A percentile compares a stretch with the other conserved stretches of the same genome.
These are phyloP conservation scores for Pristionchus exspectatus DNA, from an alignment of 2,888 invertebrate genomes.

Conservation along the genomic window DNA sequence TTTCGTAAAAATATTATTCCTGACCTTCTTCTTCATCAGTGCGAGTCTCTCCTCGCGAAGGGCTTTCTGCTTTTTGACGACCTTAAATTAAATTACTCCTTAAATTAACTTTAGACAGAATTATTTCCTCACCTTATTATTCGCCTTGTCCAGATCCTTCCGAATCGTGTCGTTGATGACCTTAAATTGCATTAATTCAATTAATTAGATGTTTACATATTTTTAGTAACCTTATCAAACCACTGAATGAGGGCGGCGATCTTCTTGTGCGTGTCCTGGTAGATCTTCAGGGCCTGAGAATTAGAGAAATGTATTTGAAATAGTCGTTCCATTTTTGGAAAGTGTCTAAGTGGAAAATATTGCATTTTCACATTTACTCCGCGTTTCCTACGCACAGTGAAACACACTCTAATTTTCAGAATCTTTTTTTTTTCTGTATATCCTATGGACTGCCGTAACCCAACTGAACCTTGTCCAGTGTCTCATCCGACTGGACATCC, in stretches of 20 bases:
- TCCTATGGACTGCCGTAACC: neutral
- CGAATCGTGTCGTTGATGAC: slow-evolving; percentile 82
- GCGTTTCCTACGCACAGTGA: too few relatives aligned
- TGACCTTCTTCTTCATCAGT: slow-evolving; percentile 80
- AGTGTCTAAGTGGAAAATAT: neutral
- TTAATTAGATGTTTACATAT: slow-evolving; percentile 78
- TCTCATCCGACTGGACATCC: slow-evolving; percentile 80
- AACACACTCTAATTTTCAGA: neutral
- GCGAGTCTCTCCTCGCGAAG: slow-evolving; percentile 81
- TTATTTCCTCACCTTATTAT: slow-evolving; percentile 73
- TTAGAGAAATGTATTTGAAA: neutral
- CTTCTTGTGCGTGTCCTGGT: slow-evolving; percentile 80
- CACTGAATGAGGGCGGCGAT: slow-evolving; percentile 82
- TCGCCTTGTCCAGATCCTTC: slow-evolving; percentile 81
- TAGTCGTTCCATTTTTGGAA: neutral
- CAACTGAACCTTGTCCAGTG: slow-evolving; percentile 76
- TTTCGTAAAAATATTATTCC: slow-evolving; percentile 61
- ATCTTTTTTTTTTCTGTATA: too few relatives aligned
- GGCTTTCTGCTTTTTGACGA: slow-evolving; percentile 79
- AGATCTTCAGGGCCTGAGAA: slow-evolving; percentile 80
- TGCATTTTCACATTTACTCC: neutral
- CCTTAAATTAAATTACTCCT: slow-evolving; percentile 60
- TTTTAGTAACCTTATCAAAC: slow-evolving; percentile 79
- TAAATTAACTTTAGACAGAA: neutral
- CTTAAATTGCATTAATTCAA: slow-evolving; percentile 58